Evolutionary conservation across 2,888 invertebrate species (phyloP), one percentile per base, ranked within the genome.

Genomic region (Notodromas monacha): DNA sequence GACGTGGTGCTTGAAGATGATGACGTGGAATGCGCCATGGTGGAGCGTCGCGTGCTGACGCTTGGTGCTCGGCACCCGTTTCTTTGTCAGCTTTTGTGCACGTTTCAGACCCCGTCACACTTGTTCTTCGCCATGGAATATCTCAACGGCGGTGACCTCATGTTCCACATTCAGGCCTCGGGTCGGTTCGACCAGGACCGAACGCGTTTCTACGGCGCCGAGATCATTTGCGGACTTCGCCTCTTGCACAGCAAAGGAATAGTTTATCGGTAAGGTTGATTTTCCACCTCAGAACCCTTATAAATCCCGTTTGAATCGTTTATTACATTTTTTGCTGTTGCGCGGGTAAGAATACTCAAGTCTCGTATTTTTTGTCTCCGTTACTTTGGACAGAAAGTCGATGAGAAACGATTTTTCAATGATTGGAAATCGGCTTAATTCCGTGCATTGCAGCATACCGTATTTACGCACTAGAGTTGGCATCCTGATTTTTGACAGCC

Each of bases 61-160:
- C 58, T 92, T 40, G 89, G 89, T 35, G 77, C 76, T 34, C 6
- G n/a, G 8, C 89, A 92, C 55, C 92, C 92, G 2, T 96, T 84
- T 54, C 62, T 96, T 39, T 92, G 92, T 45, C 86, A 89, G 52
- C 60, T 96, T 39, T 76, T 89, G 51, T 86, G 89, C 48, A 92
- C 92, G 42, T 96, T 96, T 58, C 92, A 96, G 56, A 86, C 86
- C 32, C 55, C 84, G 74, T 84, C 84, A 36, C 92, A 92, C 53
- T 60, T 96, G 39, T 92, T 89, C 58, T 96, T 96, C 56, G 92
- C 92, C 38, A 96, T 96, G 92, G 92, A 96, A 55, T 96, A 89
- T 52, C 59, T 96, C 38, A 92, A 89, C 53, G 96, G 96, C 12
- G 96, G 96, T n/a, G n/a, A n/a, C n/a, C n/a, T n/a, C n/a, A n/a